Percentiles rank a stretch among this genome's conserved stretches.
These are phyloP conservation scores for Pangasius macronema DNA, from an alignment of 2,797 vertebrate species.

Conservation along the genomic window DNA sequence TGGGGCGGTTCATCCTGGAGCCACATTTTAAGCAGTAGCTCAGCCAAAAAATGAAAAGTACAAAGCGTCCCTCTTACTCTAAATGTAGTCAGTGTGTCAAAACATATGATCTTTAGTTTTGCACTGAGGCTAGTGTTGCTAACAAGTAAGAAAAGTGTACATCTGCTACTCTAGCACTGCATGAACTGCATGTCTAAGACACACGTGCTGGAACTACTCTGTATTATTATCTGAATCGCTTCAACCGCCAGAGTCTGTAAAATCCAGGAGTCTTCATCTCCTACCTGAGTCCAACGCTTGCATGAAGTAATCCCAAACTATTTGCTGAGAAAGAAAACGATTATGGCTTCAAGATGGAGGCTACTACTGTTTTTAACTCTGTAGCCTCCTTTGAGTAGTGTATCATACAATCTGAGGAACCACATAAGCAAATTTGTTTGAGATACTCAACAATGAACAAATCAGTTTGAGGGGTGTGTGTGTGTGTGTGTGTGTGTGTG, in stretches of 20 bases:
- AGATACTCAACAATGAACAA: neutral
- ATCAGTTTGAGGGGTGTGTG: neutral
- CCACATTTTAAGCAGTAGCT: constrained; percentile 12
- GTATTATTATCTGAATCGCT: neutral
- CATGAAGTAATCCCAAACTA: neutral
- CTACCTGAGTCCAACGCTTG: neutral
- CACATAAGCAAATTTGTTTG: neutral
- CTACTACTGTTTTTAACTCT: neutral
- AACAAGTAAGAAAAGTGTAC: neutral
- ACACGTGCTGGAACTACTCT: neutral
- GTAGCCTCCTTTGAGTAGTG: neutral
- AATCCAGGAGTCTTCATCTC: neutral
- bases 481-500: no score
- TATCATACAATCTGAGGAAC: neutral
- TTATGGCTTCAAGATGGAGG: neutral
- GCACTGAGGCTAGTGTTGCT: neutral
- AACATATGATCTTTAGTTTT: neutral
- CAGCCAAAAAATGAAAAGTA: constrained; percentile 29
- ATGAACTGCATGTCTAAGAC: neutral
- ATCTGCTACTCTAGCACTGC: neutral
- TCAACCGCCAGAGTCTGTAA: neutral
- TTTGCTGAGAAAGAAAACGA: neutral
- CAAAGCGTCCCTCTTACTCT: neutral
- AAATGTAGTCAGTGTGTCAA: neutral
- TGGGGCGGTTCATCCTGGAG: constrained; percentile 6